These are phyloP conservation scores for Galaxias olidus DNA, from an alignment of 2,797 vertebrate genomes.

Conservation along the genomic window DNA sequence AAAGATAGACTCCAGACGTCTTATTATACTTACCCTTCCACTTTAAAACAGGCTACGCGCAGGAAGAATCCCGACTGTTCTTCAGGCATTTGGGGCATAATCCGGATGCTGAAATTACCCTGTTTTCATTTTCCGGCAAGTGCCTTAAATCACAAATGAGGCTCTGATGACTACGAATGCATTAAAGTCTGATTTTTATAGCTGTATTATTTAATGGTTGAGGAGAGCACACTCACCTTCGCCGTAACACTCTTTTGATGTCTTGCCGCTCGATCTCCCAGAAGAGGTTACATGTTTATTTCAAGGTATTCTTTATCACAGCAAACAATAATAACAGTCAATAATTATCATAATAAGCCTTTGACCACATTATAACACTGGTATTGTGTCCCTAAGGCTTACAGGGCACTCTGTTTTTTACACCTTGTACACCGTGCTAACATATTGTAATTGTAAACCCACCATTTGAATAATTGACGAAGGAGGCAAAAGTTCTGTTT, in stretches of 20 bases:
- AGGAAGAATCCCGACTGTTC: constrained; percentile 3
- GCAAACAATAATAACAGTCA: constrained; percentile 17
- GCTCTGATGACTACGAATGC: constrained; percentile 49
- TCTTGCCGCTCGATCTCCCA: constrained; percentile 39
- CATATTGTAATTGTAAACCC: no score
- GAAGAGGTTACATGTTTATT: constrained; percentile 39
- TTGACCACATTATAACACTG: constrained; percentile 2
- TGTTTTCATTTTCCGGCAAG: constrained; percentile 44
- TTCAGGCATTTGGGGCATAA: constrained; percentile 36
- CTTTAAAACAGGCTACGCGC: constrained; percentile 11
- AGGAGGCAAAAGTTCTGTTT: not conserved
- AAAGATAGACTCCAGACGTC: constrained; percentile 30
- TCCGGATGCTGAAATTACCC: constrained; percentile 38
- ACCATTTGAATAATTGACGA: constrained; percentile 9
- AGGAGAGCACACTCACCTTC: constrained; percentile 47
- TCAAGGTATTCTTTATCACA: constrained; percentile 45
- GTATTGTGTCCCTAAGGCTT: no score
- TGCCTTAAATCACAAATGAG: constrained; percentile 56
- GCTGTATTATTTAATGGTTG: constrained; percentile 47
- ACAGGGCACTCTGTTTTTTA: no score
- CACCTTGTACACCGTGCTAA: no score
- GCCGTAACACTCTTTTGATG: constrained; percentile 47
- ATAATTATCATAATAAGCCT: constrained; percentile 25
- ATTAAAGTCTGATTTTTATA: constrained; percentile 50
- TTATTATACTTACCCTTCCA: constrained; percentile 45